Conservation (phyloP, 2,888 invertebrate species). For the Dicroscelio sp. region DNA sequence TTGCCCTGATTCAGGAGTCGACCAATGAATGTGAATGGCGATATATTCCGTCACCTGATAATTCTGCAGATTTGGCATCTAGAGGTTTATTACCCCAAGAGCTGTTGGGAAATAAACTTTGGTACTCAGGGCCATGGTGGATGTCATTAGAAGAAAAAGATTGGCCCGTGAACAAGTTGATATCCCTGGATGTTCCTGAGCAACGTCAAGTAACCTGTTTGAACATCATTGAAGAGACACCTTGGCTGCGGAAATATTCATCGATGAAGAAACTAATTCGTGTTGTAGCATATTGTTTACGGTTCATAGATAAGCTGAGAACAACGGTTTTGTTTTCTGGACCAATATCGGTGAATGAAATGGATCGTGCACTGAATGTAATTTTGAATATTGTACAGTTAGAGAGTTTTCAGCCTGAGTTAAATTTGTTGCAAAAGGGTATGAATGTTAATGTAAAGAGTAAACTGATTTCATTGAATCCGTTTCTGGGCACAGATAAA, state of each 20-base stretch:
- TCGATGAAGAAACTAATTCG: conserved; percentile 8
- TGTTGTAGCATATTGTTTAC: conserved; percentile 22
- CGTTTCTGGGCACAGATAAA: not conserved
- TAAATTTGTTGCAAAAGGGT: not conserved
- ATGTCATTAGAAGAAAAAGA: not conserved
- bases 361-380: not conserved
- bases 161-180: conserved; percentile 21
- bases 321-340: not conserved
- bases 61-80: conserved; percentile 43
- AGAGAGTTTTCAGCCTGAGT: not conserved
- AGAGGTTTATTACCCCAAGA: conserved; percentile 21
- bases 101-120: not conserved
- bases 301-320: not conserved
- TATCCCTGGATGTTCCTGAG: conserved; percentile 33
- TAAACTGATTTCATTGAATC: not conserved
- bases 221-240: not conserved
- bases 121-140: conserved; percentile 21
- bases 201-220: conserved; percentile 27
- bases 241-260: conserved; percentile 21
- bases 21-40: conserved; percentile 29
- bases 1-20: not conserved
- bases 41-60: conserved; percentile 28
- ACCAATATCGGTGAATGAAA: not conserved
- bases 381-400: not conserved
- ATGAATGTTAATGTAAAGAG: not conserved